Base-by-base conservation (phyloP, 92 coral and sea anemone genomes). In the Muricea muricata region DNA sequence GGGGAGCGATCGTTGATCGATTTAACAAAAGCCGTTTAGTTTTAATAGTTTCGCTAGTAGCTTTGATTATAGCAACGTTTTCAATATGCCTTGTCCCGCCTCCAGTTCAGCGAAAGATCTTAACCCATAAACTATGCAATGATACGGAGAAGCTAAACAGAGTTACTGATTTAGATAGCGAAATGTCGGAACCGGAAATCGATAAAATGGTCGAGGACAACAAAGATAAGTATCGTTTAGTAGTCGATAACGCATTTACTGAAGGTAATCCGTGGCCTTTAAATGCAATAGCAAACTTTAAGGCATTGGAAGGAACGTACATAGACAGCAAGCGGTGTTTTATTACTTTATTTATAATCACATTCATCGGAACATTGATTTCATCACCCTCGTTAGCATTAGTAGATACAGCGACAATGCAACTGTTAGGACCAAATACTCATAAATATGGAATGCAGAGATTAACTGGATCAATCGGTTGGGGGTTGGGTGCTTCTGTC, bases 1-100 rank as follows among this genome's bases (percentile, higher is more conserved):
- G 99, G 99, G 99, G 99, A 42, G 99, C 99, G 61, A 96, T 96
- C 81, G 99, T 96, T 57, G 99, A 96, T 78, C 93, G 94, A 68
- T 96, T 97, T 58, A 97, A 96, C 87, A 96, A 96, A 89, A 96
- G 99, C 86, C 91, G 93, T 21, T 65, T 94, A 25, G 99, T 96
- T 12, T 89, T 96, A 71, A 82, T 96, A 2, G 87, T 91, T 52
- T 96, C 99, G 1, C 89, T 96, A 90, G 87, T 96, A 52, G 97
- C 99, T 1, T 89, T 96, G 63, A 96, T 96, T 32, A 74, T 91
- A 34, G 87, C 96, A 55, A 96, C 98, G 20, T 96, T 96, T 82
- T 72, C 98, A 12, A 84, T 96, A 28, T 80, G 97, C 78, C 86
- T 93, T 41, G 99, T 96, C 12, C 97, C 96, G 13, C 97, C 94